phyloP scores from a whole-genome alignment of 2,888 invertebrate genomes.

The Drosophila picticornis region DNA sequence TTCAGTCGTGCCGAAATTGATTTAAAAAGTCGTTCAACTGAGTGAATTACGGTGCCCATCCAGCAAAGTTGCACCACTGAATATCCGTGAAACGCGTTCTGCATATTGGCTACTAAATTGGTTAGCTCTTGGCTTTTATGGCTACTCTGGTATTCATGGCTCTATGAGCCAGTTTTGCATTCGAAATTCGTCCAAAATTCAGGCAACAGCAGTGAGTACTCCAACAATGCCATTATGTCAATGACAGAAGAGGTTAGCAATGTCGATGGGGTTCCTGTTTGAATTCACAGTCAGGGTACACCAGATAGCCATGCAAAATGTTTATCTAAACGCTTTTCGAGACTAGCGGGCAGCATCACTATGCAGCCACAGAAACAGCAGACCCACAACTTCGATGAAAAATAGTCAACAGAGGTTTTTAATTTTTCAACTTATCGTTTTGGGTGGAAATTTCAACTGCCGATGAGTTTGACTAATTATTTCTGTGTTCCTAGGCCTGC shows the following conservation, averaged over 20 bases:
- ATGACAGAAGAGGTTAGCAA: constrained; percentile 37
- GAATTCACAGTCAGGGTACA: constrained; percentile 24
- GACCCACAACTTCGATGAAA: constrained; percentile 37
- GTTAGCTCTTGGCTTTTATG: constrained; percentile 22
- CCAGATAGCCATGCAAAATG: constrained; percentile 31
- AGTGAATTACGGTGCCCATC: constrained; percentile 20
- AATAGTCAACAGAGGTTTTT: constrained; percentile 34
- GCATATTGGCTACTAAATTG: constrained; percentile 53
- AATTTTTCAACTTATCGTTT: constrained; percentile 52
- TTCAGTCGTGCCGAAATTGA: constrained; percentile 38
- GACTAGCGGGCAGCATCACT: constrained; percentile 41
- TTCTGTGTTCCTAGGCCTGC: not conserved
- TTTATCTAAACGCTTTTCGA: constrained; percentile 23
- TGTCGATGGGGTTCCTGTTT: constrained; percentile 10
- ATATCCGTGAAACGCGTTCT: constrained; percentile 59
- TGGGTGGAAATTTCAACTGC: constrained; percentile 13
- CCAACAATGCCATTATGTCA: constrained; percentile 53
- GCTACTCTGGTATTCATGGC: constrained; percentile 51
- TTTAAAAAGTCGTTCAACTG: constrained; percentile 31
- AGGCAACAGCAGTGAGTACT: constrained; percentile 14
- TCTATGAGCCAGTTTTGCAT: constrained; percentile 50
- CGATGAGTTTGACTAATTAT: constrained; percentile 5
- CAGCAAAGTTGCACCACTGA: constrained; percentile 40
- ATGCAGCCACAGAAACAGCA: constrained; percentile 23
- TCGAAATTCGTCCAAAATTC: constrained; percentile 46